Percentiles rank a stretch among this genome's conserved stretches.
Evolutionary conservation across 2,888 invertebrate genomes (phyloP).

Genomic region (Pelosia muscerda): DNA sequence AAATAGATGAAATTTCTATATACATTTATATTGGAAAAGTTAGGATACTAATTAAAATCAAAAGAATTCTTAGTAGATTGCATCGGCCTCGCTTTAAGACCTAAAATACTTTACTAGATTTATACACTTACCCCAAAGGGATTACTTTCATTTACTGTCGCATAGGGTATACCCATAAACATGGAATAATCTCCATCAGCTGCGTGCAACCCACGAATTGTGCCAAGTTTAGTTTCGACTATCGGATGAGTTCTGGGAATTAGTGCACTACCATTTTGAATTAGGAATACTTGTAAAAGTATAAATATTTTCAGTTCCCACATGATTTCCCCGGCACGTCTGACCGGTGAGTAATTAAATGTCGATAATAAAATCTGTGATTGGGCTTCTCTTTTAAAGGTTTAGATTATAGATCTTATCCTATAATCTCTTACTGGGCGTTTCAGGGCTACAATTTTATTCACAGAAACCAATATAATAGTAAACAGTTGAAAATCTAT

Average conservation of each 20-base stretch:
- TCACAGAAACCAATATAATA: background rate
- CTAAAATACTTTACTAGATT: background rate
- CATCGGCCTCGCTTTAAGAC: no score
- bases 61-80: no score
- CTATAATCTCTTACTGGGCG: background rate
- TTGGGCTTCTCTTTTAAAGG: background rate
- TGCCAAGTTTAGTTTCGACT: conserved; percentile 62
- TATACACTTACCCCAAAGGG: conserved; percentile 68
- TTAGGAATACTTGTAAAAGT: conserved; percentile 32
- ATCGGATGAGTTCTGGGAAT: conserved; percentile 58
- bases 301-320: conserved; percentile 27
- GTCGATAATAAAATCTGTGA: conserved; percentile 3
- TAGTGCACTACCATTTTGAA: conserved; percentile 41
- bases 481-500: background rate
- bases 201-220: conserved; percentile 63
- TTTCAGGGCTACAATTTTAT: background rate
- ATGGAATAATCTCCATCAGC: conserved; percentile 65
- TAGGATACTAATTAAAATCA: no score
- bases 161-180: conserved; percentile 74
- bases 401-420: background rate
- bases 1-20: no score
- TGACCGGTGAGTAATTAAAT: background rate
- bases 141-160: conserved; percentile 58
- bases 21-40: no score
- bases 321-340: conserved; percentile 34